Evolutionary conservation across 2,888 invertebrate genomes (phyloP).

Genomic region (Julus scandinavius): DNA sequence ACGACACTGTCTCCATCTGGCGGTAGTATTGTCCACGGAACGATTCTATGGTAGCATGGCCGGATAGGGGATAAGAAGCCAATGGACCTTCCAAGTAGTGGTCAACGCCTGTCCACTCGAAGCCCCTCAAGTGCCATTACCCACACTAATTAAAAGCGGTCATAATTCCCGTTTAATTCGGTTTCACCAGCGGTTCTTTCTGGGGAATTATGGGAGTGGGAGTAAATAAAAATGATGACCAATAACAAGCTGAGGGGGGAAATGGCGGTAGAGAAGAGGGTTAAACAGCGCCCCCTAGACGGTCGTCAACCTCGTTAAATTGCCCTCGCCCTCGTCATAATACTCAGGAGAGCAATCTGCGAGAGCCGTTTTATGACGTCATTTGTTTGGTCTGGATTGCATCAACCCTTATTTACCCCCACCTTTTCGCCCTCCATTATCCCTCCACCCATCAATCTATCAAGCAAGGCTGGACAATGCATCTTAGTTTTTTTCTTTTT

Average conservation of each 20-base stretch:
- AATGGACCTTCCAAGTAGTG: background rate
- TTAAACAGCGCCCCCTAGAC: background rate
- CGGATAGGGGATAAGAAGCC: background rate
- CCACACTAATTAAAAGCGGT: background rate
- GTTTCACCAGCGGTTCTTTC: background rate
- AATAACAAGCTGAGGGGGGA: background rate
- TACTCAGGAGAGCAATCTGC: background rate
- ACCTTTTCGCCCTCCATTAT: background rate
- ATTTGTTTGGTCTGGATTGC: conserved; percentile 29
- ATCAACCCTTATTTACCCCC: too few species aligned
- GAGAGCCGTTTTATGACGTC: conserved; percentile 19
- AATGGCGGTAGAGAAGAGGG: background rate
- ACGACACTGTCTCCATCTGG: too few species aligned
- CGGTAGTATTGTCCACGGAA: too few species aligned
- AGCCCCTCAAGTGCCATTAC: background rate
- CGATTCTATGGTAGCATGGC: too few species aligned
- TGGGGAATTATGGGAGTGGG: background rate
- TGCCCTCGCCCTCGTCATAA: background rate
- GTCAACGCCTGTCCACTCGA: conserved; percentile 17
- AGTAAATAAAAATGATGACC: conserved; percentile 32
- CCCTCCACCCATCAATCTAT: background rate
- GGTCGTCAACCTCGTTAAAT: conserved; percentile 24
- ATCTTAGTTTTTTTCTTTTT: background rate
- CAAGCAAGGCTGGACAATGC: background rate
- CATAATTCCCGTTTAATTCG: conserved; percentile 23